Evolutionary conservation across 2,113 vertebrate species (phyloP).

Genomic region (Stegastes partitus): DNA sequence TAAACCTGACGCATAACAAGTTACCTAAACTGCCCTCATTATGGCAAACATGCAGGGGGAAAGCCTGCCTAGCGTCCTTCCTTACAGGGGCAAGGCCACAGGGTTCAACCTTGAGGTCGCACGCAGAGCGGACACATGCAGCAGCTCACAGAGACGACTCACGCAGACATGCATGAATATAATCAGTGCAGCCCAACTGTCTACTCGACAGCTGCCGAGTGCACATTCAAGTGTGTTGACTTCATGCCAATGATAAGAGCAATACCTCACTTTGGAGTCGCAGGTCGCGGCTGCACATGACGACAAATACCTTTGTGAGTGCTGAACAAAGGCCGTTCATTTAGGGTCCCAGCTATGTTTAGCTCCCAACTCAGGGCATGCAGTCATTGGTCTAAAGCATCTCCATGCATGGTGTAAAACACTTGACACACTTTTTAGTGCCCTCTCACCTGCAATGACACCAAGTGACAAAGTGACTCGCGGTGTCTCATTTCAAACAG

Average conservation of each 20-base stretch:
- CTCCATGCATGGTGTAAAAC: slow-evolving; percentile 35
- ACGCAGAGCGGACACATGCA: slow-evolving; percentile 29
- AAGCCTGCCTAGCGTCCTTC: slow-evolving; percentile 33
- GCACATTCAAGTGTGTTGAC: slow-evolving; percentile 39
- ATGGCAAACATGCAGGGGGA: slow-evolving; percentile 19
- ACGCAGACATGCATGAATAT: slow-evolving; percentile 39
- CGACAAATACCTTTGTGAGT: slow-evolving; percentile 42
- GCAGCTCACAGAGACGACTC: slow-evolving; percentile 36
- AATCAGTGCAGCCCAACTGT: slow-evolving; percentile 48
- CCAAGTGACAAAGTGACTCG: neutral
- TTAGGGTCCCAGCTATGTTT: slow-evolving; percentile 56
- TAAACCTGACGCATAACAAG: slow-evolving; percentile 60
- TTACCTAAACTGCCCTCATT: slow-evolving; percentile 28
- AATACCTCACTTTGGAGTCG: slow-evolving; percentile 53
- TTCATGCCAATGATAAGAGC: slow-evolving; percentile 64
- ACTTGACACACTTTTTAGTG: slow-evolving; percentile 28
- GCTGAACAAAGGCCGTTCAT: slow-evolving; percentile 54
- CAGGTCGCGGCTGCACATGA: slow-evolving; percentile 37
- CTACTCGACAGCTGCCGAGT: slow-evolving; percentile 61
- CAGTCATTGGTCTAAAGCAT: slow-evolving; percentile 45
- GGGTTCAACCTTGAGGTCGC: slow-evolving; percentile 45
- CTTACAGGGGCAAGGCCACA: slow-evolving; percentile 52
- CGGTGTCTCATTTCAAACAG: slow-evolving; percentile 25
- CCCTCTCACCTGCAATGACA: slow-evolving; percentile 17
- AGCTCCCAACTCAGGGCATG: slow-evolving; percentile 41